Percentiles rank a stretch among this genome's conserved stretches.
Conservation (phyloP, 2,797 vertebrate species). For the Danio jaintianensis region DNA sequence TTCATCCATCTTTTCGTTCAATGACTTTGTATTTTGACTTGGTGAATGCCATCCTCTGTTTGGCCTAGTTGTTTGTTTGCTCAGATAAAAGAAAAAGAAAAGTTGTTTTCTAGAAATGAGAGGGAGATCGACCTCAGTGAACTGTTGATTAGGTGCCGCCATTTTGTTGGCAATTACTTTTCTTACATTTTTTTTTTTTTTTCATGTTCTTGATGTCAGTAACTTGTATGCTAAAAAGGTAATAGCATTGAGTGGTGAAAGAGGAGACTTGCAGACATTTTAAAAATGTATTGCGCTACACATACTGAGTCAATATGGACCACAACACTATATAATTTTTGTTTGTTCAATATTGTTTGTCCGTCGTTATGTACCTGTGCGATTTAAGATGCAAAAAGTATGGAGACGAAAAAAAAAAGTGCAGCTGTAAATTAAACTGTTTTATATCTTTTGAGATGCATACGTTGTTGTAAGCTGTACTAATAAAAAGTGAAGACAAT, state of each 20-base stretch:
- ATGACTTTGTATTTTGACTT: constrained; percentile 43
- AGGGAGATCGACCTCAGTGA: background rate
- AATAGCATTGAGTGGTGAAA: constrained; percentile 4
- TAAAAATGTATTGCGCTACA: constrained; percentile 32
- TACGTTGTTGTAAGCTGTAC: constrained; percentile 50
- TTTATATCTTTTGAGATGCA: constrained; percentile 63
- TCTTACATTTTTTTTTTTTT: constrained; percentile 42
- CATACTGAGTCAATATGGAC: constrained; percentile 49
- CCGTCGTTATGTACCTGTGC: constrained; percentile 51
- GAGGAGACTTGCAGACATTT: constrained; percentile 30
- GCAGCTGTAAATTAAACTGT: constrained; percentile 54
- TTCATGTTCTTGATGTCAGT: constrained; percentile 60
- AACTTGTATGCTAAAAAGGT: constrained; percentile 35
- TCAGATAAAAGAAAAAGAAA: constrained; percentile 9
- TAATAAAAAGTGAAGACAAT: constrained; percentile 45
- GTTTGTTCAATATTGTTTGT: constrained; percentile 48
- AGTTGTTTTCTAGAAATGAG: background rate
- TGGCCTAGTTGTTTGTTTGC: constrained; percentile 6
- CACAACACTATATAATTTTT: constrained; percentile 50
- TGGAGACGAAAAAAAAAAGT: constrained; percentile 45
- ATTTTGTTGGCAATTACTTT: constrained; percentile 17
- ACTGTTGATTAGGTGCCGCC: constrained; percentile 43
- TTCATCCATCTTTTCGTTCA: background rate
- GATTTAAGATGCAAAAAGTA: constrained; percentile 42
- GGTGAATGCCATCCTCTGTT: constrained; percentile 1